Conservation (phyloP, 2,113 vertebrate species). For the Solea solea region DNA sequence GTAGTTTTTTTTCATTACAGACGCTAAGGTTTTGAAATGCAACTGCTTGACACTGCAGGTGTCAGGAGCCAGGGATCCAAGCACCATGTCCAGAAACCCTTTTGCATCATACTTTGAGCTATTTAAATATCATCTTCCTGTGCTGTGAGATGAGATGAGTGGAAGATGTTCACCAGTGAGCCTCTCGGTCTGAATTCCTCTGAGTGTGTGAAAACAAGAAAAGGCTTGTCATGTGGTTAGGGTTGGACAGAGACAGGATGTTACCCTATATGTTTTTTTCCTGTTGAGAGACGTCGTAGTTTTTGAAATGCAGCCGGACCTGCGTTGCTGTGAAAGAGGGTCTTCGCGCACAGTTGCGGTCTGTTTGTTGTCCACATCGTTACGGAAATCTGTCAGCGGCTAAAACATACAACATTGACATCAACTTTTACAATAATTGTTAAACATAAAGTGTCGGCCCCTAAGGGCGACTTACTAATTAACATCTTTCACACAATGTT, state of each 20-base stretch:
- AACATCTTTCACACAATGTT: not conserved
- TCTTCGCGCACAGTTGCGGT: not conserved
- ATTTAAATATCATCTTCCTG: no score
- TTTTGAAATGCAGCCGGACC: constrained; percentile 2
- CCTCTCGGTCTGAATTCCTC: not conserved
- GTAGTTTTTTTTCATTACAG: no score
- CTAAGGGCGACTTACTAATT: no score
- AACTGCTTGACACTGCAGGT: no score
- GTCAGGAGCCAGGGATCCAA: no score
- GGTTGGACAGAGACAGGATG: constrained; percentile 26
- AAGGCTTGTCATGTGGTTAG: constrained; percentile 12
- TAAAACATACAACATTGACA: no score
- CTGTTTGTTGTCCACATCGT: not conserved
- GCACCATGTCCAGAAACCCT: no score
- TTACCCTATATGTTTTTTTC: constrained; percentile 16
- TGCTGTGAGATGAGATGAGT: not conserved
- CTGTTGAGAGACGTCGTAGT: constrained; percentile 21
- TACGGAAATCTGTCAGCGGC: no score
- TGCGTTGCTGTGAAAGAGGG: not conserved
- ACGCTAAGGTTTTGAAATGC: no score
- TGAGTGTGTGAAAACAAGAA: constrained; percentile 5
- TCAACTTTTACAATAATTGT: no score
- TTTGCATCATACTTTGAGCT: no score
- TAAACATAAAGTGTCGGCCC: no score
- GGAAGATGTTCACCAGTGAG: not conserved